These are phyloP conservation scores for Pocillopora meandrina DNA, from an alignment of 92 coral and sea anemone species.

Conservation along the genomic window DNA sequence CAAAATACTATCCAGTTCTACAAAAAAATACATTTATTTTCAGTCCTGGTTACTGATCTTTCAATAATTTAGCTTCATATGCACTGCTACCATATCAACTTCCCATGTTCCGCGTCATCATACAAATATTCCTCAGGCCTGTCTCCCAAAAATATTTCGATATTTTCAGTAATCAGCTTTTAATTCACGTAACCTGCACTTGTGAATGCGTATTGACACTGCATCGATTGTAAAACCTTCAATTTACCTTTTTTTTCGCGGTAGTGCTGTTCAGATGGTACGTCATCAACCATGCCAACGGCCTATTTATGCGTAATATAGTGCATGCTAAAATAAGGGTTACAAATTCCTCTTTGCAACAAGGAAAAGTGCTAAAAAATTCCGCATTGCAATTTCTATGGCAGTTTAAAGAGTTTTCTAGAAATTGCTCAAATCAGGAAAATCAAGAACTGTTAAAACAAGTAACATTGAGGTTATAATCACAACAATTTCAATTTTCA, in stretches of 20 bases:
- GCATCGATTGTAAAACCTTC: neutral
- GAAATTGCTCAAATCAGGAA: no score
- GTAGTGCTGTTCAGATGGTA: no score
- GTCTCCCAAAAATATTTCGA: neutral
- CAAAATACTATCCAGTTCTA: neutral
- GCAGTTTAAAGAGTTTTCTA: no score
- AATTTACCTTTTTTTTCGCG: no score
- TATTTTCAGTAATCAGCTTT: neutral
- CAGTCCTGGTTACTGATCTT: constrained; percentile 12
- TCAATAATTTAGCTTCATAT: constrained; percentile 23
- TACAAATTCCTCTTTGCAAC: no score
- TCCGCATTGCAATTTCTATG: no score
- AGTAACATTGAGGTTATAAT: no score
- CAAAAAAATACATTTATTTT: constrained; percentile 37
- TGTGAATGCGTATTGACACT: neutral
- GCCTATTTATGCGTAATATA: no score
- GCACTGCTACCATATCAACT: neutral
- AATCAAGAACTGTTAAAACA: no score
- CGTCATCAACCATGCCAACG: no score
- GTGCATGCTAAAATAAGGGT: no score
- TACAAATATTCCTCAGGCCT: neutral
- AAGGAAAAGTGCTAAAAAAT: no score
- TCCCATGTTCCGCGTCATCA: neutral
- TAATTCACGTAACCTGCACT: neutral
- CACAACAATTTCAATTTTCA: neutral